Evolutionary conservation across 2,113 vertebrate species (phyloP), one percentile per base, ranked within the genome.

Genomic region (Leptobrachium ailaonicum): DNA sequence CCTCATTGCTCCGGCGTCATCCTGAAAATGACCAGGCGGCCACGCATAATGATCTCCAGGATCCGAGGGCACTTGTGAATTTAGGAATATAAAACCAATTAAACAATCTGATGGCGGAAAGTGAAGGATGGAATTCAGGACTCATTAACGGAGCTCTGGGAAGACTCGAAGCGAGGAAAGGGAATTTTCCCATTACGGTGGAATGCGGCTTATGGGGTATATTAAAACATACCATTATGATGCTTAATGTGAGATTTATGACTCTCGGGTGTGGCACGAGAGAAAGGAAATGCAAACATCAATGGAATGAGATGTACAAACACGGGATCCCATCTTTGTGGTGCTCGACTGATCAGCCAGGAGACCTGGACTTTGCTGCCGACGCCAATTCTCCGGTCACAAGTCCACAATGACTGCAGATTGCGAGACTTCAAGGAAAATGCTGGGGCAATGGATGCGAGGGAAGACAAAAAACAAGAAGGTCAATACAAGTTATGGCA

Each of bases 21-120:
- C 73, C 58, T 75, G 13, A 43, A 62, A n/a, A 45, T 45, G 42
- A 63, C 41, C 56, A 20, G 56, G 13, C 56, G 9, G 56, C 56
- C 11, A 11, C 3, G 11, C 13, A 14, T 14, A 3, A 60, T 60
- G 10, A 60, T 14, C 56, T 14, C 58, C 14, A 7, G 0, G 6
- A 74, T 62, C 41, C 41, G 42, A 10, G 12, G 9, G 41, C 73
- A 45, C 73, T 45, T 14, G 58, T 32, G 41, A 64, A 45, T 64
- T 14, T 20, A 9, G 73, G 63, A 75, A 63, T 40, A 43, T 75
- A 75, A 63, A 75, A 64, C 56, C 14, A 63, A 44, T 44, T 32
- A 63, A n/a, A 32, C 14, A 62, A 75, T 63, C 43, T 63, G 13
- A 75, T 63, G 9, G 73, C 32, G 42, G 42, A 75, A 74, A 74